Evolutionary conservation across 2,113 vertebrate genomes (phyloP), one percentile per base, ranked within the genome.

Genomic region (Narcine bancroftii): DNA sequence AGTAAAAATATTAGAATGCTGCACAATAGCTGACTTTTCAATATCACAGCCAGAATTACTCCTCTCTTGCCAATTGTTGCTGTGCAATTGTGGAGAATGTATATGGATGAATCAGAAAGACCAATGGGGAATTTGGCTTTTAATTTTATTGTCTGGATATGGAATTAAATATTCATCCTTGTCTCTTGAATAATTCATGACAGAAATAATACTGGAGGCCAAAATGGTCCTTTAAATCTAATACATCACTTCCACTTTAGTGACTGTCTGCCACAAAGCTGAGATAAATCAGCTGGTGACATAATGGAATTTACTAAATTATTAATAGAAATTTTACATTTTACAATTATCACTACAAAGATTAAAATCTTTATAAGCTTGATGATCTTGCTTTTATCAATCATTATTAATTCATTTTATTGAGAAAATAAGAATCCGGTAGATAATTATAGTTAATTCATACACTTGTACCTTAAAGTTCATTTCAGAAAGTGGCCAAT

Each of bases 241-340:
- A 87, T 36, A 60, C 15, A 87, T 87, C 81, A 87, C 9, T 87
- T 87, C 53, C 53, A 19, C 33, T 60, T 36, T n/a, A 53, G 53
- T 87, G 53, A 87, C 81, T 60, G 81, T 36, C 53, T 87, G 53
- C 81, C 33, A 36, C 33, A n/a, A 87, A 60, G 33, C 50, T n/a
- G 81, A 87, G 81, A 60, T n/a, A 56, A 87, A 60, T 60, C 81
- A 87, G 17, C 17, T 87, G 6, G 33, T 36, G 33, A 15, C 33
- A 39, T 87, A 87, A 87, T 60, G 53, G n/a, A 87, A 87, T 60
- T 87, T 60, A 60, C 81, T 87, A 21, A 60, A 60, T 87, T 87
- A 60, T 60, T 36, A 87, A 87, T 60, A 69, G 47, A 17, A 56
- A 56, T 83, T n/a, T n/a, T 85, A 60, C 56, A 19, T 36, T 60